Evolutionary conservation across 1,140 invertebrate genomes (phyloP).

Genomic region (Dufourea novaeangliae): DNA sequence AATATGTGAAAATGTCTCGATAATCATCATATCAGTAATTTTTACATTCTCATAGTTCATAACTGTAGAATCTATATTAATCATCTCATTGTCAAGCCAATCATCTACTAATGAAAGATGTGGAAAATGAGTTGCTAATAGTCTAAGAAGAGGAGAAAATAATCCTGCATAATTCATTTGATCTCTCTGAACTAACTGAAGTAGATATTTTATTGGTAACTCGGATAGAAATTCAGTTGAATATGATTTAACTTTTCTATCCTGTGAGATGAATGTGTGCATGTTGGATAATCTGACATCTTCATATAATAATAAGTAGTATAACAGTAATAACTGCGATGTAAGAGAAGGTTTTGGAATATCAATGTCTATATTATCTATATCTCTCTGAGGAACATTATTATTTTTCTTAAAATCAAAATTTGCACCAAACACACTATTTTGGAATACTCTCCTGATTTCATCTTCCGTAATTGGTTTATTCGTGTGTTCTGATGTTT

Average conservation of each 20-base stretch:
- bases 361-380: conserved; percentile 82
- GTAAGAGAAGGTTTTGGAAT: conserved; percentile 88
- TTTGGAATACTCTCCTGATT: conserved; percentile 92
- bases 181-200: conserved; percentile 96
- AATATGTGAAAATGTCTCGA: conserved; percentile 87
- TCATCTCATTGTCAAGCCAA: conserved; percentile 92
- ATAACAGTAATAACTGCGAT: conserved; percentile 93
- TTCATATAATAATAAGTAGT: conserved; percentile 96
- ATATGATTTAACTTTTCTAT: conserved; percentile 92
- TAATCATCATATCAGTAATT: conserved; percentile 82
- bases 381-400: conserved; percentile 80
- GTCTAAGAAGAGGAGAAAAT: conserved; percentile 91
- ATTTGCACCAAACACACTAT: conserved; percentile 87
- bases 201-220: conserved; percentile 95
- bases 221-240: conserved; percentile 94
- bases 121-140: conserved; percentile 96
- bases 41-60: conserved; percentile 76
- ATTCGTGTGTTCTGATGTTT: conserved; percentile 90
- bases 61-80: conserved; percentile 77
- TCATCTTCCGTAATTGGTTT: conserved; percentile 96
- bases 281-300: conserved; percentile 93
- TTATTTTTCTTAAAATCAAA: conserved; percentile 84
- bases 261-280: conserved; percentile 86
- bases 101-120: conserved; percentile 97
- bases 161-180: conserved; percentile 94